Conservation (phyloP, 2,797 vertebrate genomes). For the Allobates femoralis region DNA sequence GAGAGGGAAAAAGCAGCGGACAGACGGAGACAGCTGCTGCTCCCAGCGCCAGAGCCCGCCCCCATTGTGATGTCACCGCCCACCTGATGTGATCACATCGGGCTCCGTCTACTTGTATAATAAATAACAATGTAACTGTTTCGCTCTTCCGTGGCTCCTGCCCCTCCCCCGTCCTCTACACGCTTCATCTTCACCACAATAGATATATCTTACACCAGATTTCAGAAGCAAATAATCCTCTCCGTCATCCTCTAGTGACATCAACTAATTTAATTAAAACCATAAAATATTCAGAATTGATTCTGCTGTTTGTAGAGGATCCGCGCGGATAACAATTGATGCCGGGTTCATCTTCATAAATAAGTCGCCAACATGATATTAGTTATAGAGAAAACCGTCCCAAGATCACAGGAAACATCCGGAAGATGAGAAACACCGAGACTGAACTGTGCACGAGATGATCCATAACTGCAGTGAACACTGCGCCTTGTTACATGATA, state of each 20-base stretch:
- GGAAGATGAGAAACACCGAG: background rate
- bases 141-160: background rate
- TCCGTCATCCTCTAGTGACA: conserved; percentile 61
- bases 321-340: conserved; percentile 63
- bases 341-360: conserved; percentile 51
- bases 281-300: conserved; percentile 73
- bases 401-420: background rate
- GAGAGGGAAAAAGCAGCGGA: no score
- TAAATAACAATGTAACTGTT: background rate
- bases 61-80: no score
- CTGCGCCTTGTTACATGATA: background rate
- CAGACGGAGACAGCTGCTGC: no score
- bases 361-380: conserved; percentile 37
- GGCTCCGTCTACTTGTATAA: no score
- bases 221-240: conserved; percentile 60
- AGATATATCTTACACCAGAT: background rate
- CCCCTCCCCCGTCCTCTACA: background rate
- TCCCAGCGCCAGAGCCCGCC: no score
- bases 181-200: background rate
- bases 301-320: conserved; percentile 66
- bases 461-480: background rate
- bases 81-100: no score
- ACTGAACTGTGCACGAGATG: background rate
- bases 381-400: conserved; percentile 24
- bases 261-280: conserved; percentile 71